These are phyloP conservation scores for Larimichthys polyactis DNA, from an alignment of 2,113 vertebrate species.

Conservation along the genomic window DNA sequence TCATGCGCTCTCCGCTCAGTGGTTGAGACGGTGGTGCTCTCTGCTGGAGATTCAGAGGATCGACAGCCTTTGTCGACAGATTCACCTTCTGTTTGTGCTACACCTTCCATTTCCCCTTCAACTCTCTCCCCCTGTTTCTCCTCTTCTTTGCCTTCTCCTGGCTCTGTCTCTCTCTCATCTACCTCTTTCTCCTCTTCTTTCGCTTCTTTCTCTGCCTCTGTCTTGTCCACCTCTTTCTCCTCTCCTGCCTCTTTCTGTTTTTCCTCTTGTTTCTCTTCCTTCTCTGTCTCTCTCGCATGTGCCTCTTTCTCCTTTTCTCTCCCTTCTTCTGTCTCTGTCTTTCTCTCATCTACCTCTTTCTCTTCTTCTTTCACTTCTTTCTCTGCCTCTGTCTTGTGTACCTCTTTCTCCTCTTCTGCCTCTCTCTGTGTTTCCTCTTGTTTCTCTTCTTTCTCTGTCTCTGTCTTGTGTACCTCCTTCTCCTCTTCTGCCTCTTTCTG, in stretches of 20 bases:
- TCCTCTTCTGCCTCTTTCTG: background rate
- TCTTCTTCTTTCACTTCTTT: background rate
- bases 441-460: too few species aligned
- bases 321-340: background rate
- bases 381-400: background rate
- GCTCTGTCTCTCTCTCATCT: background rate
- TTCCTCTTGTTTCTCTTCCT: background rate
- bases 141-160: background rate
- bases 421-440: background rate
- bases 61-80: background rate
- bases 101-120: background rate
- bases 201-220: background rate
- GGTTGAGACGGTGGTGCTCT: background rate
- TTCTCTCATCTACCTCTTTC: background rate
- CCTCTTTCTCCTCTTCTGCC: background rate
- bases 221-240: background rate
- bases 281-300: background rate
- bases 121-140: background rate
- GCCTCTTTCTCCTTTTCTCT: slow-evolving; percentile 17
- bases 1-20: background rate
- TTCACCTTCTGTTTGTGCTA: background rate
- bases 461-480: background rate
- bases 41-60: slow-evolving; percentile 45
- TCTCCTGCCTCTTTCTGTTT: background rate
- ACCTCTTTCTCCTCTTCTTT: background rate